Evolutionary conservation across 2,888 invertebrate genomes (phyloP), one percentile per base, ranked within the genome.

Genomic region (Lutraria lutraria): DNA sequence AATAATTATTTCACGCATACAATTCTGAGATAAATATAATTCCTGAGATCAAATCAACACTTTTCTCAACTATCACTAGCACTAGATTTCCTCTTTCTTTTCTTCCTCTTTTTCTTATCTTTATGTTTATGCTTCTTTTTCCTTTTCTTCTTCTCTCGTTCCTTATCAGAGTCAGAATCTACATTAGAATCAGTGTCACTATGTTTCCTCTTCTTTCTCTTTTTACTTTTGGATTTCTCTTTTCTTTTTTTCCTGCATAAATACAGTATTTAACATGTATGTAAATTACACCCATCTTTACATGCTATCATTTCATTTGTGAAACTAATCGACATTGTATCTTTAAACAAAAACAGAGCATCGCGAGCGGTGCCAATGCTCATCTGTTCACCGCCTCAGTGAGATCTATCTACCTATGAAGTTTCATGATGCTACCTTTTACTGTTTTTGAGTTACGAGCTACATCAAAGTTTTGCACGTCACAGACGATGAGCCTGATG

Each of bases 71-170:
- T 79, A 56, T 56, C 56, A 76, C 76, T 76, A 54, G 29, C 56
- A 76, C 34, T 34, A 16, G 29, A 15, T 25, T 76, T 31, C 54
- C 80, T 79, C 43, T 79, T 52, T 83, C 83, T 83, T 43, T 85
- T 85, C 19, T 88, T 84, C 80, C 88, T 88, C 54, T 80, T 90
- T 84, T 90, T 90, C 31, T 82, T 88, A 16, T 87, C 80, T 68
- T 86, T 88, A 21, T 83, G 72, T 84, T 81, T 88, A 54, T 83
- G 63, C 72, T 90, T 90, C 54, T 88, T 83, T 56, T 87, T 85
- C 82, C 85, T 68, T 85, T 82, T 86, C 53, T 56, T 76, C 87
- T 88, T 88, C 60, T 88, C 76, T 85, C 76, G 53, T 54, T 84
- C 84, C 19, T 29, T 53, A 19, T 63, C 86, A 52, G 52, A 63